Percentiles rank a stretch among this genome's conserved stretches.
Evolutionary conservation across 2,888 invertebrate species (phyloP).

Genomic region (Blera fallax): DNA sequence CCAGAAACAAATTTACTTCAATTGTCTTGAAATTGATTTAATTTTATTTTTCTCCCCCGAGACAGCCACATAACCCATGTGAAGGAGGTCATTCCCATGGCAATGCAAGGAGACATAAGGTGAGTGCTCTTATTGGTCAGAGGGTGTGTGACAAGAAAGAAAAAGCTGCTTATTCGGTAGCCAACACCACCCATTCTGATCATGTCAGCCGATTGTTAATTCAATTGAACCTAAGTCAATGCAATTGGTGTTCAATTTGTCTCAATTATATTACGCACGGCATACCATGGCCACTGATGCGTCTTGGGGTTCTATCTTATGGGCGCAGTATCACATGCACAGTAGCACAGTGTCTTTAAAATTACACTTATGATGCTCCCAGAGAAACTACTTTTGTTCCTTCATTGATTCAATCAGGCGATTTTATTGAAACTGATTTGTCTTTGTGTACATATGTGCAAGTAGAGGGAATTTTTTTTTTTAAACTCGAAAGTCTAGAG

Average conservation of each 20-base stretch:
- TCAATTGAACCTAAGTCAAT: conserved; percentile 70
- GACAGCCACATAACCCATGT: not conserved
- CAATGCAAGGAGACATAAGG: not conserved
- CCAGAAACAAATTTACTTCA: not conserved
- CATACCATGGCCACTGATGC: not conserved
- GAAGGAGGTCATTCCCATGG: conserved; percentile 6
- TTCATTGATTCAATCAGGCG: conserved; percentile 53
- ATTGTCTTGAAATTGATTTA: conserved; percentile 32
- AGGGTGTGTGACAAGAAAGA: not conserved
- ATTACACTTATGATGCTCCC: conserved; percentile 2
- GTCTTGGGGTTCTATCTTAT: not conserved
- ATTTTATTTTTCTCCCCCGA: not conserved
- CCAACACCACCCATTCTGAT: conserved; percentile 39
- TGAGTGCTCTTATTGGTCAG: not conserved
- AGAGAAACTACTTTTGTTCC: not conserved
- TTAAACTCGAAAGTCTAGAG: not conserved
- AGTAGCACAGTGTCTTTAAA: not conserved
- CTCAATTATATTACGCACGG: conserved; percentile 62
- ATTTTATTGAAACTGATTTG: conserved; percentile 23
- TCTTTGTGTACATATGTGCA: not conserved
- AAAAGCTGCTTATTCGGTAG: not conserved
- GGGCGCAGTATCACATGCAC: not conserved
- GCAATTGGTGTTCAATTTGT: conserved; percentile 67
- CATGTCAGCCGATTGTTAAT: conserved; percentile 52
- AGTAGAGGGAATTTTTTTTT: not conserved